phyloP scores from a whole-genome alignment of 2,888 invertebrate species.

The Orchestes rusci region DNA sequence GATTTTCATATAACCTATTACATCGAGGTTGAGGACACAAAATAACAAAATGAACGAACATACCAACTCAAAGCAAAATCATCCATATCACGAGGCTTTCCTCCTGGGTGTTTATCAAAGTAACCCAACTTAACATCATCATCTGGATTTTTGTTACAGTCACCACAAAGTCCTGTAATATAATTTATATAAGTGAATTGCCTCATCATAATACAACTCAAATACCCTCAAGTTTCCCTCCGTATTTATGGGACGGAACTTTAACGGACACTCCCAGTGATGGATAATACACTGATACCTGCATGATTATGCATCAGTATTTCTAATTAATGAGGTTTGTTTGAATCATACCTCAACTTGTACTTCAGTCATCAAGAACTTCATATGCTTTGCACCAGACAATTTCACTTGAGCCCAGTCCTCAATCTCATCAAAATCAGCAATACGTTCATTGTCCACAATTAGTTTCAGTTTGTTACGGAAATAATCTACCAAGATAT shows the following conservation, averaged over 20 bases:
- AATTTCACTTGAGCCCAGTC: constrained; percentile 57
- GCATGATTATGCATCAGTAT: too few relatives aligned
- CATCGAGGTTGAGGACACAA: background rate
- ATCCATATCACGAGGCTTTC: constrained; percentile 47
- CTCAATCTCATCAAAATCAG: constrained; percentile 41
- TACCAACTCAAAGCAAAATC: constrained; percentile 53
- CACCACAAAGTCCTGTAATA: constrained; percentile 59
- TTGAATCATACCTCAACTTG: constrained; percentile 68
- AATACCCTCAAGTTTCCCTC: constrained; percentile 61
- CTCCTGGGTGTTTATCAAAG: constrained; percentile 42
- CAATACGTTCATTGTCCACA: constrained; percentile 44
- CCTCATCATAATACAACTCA: background rate
- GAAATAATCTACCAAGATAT: constrained; percentile 33
- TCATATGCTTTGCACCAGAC: constrained; percentile 55
- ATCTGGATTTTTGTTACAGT: constrained; percentile 56
- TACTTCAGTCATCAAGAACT: constrained; percentile 57
- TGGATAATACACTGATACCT: constrained; percentile 44
- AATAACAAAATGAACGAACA: too few relatives aligned
- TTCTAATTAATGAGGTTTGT: too few relatives aligned
- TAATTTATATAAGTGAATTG: background rate
- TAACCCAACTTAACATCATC: constrained; percentile 46
- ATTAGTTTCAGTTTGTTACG: constrained; percentile 40
- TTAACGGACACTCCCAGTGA: constrained; percentile 49
- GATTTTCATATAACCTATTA: constrained; percentile 36
- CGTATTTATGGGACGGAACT: constrained; percentile 67